These are phyloP conservation scores for Caenorhabditis doughertyi DNA, from an alignment of 2,888 invertebrate genomes.

Conservation along the genomic window DNA sequence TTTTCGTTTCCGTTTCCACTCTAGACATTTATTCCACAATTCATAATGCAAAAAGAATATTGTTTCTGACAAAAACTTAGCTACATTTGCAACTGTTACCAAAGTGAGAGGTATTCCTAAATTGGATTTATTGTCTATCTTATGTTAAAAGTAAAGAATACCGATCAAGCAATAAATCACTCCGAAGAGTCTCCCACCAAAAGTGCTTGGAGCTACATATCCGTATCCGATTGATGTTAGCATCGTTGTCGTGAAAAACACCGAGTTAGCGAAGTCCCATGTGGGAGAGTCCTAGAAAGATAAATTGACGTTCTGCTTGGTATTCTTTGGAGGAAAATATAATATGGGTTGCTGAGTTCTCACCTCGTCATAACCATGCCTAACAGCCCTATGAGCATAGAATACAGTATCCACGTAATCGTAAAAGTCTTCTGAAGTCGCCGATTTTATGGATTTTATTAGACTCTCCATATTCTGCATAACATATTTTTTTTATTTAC, in stretches of 20 bases:
- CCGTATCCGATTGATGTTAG: slow-evolving; percentile 79
- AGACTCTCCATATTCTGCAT: slow-evolving; percentile 66
- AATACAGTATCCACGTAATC: slow-evolving; percentile 79
- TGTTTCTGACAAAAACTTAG: slow-evolving; percentile 81
- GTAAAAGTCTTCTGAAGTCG: slow-evolving; percentile 73
- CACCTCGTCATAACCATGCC: slow-evolving; percentile 81
- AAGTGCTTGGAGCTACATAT: slow-evolving; percentile 80
- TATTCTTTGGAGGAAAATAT: too few species aligned
- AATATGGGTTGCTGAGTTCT: too few species aligned
- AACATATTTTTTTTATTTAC: neutral
- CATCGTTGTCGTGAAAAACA: slow-evolving; percentile 77
- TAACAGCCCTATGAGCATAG: slow-evolving; percentile 76
- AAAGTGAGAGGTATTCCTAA: slow-evolving; percentile 75
- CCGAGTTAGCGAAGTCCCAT: slow-evolving; percentile 74
- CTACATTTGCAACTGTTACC: slow-evolving; percentile 80
- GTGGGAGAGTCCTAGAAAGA: slow-evolving; percentile 73
- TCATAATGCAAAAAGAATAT: slow-evolving; percentile 80
- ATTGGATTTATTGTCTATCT: neutral
- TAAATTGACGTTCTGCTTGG: neutral
- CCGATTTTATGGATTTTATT: slow-evolving; percentile 65
- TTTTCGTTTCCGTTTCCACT: slow-evolving; percentile 73
- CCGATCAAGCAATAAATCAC: slow-evolving; percentile 90
- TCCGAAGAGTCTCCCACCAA: slow-evolving; percentile 90
- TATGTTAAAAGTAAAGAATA: slow-evolving; percentile 1
- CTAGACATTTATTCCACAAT: slow-evolving; percentile 78